These are phyloP conservation scores for Axis porcinus DNA, from an alignment of 2,113 vertebrate species.

Conservation along the genomic window DNA sequence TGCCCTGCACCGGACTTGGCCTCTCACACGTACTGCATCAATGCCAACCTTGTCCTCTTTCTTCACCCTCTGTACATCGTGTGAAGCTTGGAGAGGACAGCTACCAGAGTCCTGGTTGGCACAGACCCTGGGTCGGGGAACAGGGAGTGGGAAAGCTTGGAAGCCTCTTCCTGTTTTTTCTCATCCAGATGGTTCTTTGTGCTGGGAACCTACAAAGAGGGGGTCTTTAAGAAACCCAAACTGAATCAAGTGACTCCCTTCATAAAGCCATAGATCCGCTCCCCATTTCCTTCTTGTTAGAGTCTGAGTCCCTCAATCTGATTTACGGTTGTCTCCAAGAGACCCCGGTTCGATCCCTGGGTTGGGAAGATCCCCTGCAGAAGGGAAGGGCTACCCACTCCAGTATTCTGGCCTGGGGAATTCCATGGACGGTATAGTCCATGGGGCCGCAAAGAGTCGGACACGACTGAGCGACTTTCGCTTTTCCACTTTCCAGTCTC, in stretches of 20 bases:
- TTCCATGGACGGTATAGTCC: background rate
- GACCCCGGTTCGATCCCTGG: background rate
- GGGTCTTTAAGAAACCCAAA: background rate
- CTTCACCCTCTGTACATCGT: background rate
- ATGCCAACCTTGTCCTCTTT: too few relatives aligned
- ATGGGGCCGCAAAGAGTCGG: rapidly evolving
- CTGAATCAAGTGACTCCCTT: background rate
- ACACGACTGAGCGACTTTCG: background rate
- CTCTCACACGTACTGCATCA: background rate
- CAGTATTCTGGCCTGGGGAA: background rate
- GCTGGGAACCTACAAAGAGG: background rate
- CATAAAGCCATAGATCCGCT: background rate
- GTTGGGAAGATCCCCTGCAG: background rate
- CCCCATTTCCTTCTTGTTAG: background rate
- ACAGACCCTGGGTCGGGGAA: background rate
- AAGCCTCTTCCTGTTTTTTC: background rate
- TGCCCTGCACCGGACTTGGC: rapidly evolving
- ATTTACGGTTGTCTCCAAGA: background rate
- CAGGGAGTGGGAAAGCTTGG: background rate
- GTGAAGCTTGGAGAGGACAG: background rate
- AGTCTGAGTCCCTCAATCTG: background rate
- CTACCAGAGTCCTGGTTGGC: background rate
- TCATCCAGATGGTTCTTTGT: background rate
- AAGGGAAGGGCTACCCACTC: background rate
- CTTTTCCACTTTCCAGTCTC: background rate